phyloP scores from a whole-genome alignment of 1,140 invertebrate genomes.

The Asobara japonica region DNA sequence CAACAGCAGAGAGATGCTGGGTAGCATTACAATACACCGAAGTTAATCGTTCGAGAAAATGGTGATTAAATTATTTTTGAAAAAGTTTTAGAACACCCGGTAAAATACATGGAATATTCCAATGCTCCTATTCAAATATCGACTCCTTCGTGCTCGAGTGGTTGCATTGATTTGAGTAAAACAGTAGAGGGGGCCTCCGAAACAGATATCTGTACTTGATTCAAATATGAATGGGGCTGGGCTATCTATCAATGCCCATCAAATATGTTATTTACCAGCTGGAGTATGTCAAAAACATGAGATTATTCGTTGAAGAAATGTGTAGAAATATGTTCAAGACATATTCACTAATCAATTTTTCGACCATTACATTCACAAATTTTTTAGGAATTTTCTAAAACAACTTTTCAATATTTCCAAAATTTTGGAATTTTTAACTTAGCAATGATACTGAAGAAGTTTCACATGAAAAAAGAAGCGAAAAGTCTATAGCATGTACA shows the following conservation, averaged over 20 bases:
- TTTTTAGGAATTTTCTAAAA: too few relatives aligned
- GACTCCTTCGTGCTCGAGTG: slow-evolving; percentile 32
- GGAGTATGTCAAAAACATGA: too few relatives aligned
- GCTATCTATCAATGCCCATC: background rate
- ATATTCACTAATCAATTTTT: too few relatives aligned
- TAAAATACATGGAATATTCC: background rate
- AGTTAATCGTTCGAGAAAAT: background rate
- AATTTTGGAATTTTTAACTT: too few relatives aligned
- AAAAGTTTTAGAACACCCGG: background rate
- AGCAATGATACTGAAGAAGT: too few relatives aligned
- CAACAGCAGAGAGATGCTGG: background rate
- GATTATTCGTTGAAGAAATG: background rate
- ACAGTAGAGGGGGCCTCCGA: background rate
- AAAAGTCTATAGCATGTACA: slow-evolving; percentile 3
- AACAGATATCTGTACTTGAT: slow-evolving; percentile 18
- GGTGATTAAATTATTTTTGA: background rate
- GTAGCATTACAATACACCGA: background rate
- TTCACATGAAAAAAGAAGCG: background rate
- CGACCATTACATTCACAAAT: too few relatives aligned
- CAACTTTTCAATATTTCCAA: too few relatives aligned
- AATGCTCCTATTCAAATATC: slow-evolving; percentile 37
- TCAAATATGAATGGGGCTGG: background rate
- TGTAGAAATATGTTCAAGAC: too few relatives aligned
- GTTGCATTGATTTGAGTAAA: slow-evolving; percentile 23
- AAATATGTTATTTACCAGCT: background rate